These are phyloP conservation scores for Prenolepis imparis DNA, from an alignment of 2,888 invertebrate species.

Conservation along the genomic window DNA sequence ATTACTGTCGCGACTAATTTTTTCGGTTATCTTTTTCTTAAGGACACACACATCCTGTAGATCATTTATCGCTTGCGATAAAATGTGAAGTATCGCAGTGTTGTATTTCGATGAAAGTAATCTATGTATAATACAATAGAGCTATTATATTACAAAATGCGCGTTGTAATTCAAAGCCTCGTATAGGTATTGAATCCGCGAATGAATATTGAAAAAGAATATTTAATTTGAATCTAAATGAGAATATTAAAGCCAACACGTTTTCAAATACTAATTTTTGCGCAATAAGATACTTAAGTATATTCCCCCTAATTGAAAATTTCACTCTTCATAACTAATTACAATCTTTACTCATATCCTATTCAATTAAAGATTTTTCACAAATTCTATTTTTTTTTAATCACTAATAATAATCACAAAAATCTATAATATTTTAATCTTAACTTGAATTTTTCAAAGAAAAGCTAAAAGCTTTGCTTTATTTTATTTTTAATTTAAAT, in stretches of 20 bases:
- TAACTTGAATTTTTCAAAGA: background rate
- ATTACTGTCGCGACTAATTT: background rate
- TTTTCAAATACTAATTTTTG: background rate
- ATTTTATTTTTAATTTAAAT: background rate
- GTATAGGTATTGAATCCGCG: background rate
- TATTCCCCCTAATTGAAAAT: background rate
- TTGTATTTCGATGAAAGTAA: background rate
- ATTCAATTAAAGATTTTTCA: background rate
- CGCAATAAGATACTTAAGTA: background rate
- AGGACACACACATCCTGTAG: background rate
- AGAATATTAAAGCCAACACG: background rate
- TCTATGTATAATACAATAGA: slow-evolving; percentile 4
- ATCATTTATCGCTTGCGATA: slow-evolving; percentile 26
- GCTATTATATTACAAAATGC: slow-evolving; percentile 23
- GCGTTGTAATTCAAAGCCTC: slow-evolving; percentile 11
- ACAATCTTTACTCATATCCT: background rate
- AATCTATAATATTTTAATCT: background rate
- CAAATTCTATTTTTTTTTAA: background rate
- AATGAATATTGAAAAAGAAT: background rate
- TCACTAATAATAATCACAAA: background rate
- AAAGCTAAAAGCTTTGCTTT: background rate
- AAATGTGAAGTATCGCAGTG: background rate
- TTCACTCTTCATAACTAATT: background rate
- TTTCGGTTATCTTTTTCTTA: background rate
- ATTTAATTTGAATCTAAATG: background rate